A percentile compares a stretch with the other conserved stretches of the same genome.
These are phyloP conservation scores for Corythaixoides concolor DNA, from an alignment of 2,113 vertebrate species.

Conservation along the genomic window DNA sequence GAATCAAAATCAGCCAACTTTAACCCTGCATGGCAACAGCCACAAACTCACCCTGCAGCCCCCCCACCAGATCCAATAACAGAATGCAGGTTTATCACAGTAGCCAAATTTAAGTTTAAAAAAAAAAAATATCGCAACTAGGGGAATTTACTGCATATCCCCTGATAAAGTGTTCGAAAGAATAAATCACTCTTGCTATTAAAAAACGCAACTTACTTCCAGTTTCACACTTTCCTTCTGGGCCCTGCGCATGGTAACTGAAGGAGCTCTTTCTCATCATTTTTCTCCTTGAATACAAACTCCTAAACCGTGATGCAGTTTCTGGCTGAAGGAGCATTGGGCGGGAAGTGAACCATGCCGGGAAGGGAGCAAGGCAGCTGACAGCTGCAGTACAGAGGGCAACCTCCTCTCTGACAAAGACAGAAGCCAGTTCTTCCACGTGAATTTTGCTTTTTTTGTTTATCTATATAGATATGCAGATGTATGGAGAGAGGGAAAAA, in stretches of 20 bases:
- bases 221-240: neutral
- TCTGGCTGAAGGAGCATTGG: neutral
- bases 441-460: accelerated
- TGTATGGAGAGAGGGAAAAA: neutral
- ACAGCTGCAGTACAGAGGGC: neutral
- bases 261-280: neutral
- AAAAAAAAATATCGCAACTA: neutral
- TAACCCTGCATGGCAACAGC: neutral
- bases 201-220: neutral
- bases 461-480: neutral
- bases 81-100: neutral
- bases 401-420: neutral
- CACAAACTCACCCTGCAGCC: neutral
- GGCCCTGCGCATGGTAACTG: neutral
- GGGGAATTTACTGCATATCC: neutral
- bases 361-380: neutral
- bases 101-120: neutral
- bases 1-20: neutral
- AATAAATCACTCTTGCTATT: neutral
- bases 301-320: neutral
- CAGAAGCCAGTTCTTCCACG: neutral
- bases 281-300: neutral
- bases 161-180: neutral
- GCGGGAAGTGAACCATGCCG: neutral
- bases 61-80: accelerated